Conservation (phyloP, 37 sponge, comb jelly and placozoan species). For the Halichondria panicea region DNA sequence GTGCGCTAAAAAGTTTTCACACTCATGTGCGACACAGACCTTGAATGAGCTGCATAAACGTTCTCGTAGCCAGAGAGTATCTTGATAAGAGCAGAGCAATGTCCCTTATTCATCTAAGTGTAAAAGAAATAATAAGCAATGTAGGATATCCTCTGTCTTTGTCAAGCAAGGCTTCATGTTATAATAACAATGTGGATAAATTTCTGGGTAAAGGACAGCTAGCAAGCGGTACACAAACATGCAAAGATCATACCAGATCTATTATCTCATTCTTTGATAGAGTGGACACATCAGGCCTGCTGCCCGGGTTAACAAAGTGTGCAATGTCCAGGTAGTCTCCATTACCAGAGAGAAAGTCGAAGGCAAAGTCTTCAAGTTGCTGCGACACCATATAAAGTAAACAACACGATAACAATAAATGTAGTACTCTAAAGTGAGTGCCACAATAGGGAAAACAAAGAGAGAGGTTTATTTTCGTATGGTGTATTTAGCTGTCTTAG, state of each 20-base stretch:
- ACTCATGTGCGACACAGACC: neutral
- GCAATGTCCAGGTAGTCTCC: conserved; percentile 52
- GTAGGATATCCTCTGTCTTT: no score
- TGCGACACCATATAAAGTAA: no score
- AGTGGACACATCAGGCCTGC: conserved; percentile 22
- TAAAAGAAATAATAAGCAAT: neutral
- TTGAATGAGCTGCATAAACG: conserved; percentile 56
- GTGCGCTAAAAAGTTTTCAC: neutral
- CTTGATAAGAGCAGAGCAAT: conserved; percentile 70
- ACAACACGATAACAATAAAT: no score
- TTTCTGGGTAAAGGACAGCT: no score
- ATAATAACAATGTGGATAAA: no score
- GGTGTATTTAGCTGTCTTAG: neutral
- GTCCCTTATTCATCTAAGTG: neutral
- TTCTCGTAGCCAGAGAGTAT: conserved; percentile 63
- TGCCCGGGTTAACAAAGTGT: conserved; percentile 12
- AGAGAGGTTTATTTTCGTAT: no score
- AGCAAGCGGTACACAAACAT: no score
- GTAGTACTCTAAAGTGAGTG: no score
- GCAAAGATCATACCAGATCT: neutral
- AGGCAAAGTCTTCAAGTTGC: conserved; percentile 51
- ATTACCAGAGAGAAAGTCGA: conserved; percentile 56
- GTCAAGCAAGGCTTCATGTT: no score
- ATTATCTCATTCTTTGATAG: conserved; percentile 31
- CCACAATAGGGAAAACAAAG: no score